Percentiles rank a stretch among this genome's conserved stretches.
Conservation (phyloP, 1,140 invertebrate species). For the Bombus waltoni region DNA sequence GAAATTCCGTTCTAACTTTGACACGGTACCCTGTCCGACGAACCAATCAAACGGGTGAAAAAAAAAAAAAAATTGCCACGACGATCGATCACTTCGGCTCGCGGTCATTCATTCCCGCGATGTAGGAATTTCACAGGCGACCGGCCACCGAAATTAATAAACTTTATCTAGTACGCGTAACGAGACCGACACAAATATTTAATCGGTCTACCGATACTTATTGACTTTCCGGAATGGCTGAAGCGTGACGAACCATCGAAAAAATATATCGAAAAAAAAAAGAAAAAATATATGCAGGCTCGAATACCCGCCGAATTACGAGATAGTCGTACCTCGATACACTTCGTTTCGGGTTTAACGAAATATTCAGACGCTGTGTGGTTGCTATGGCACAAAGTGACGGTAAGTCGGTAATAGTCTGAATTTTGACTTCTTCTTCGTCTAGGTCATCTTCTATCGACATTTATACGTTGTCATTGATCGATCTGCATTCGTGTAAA, state of each 20-base stretch:
- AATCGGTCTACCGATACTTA: conserved; percentile 36
- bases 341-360: not conserved
- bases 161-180: conserved; percentile 3
- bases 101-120: not conserved
- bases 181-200: conserved; percentile 31
- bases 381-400: too few relatives aligned
- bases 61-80: not conserved
- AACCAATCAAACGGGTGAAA: not conserved
- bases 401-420: too few relatives aligned
- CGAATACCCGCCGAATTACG: not conserved
- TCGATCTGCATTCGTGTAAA: too few relatives aligned
- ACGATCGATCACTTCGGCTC: conserved; percentile 1
- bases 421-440: too few relatives aligned
- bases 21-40: not conserved
- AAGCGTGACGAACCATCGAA: not conserved
- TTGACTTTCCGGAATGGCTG: not conserved
- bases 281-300: not conserved
- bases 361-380: too few relatives aligned
- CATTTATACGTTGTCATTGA: too few relatives aligned
- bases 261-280: not conserved
- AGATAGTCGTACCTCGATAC: not conserved
- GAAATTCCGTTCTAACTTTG: not conserved
- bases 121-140: conserved; percentile 24
- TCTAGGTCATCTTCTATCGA: too few relatives aligned
- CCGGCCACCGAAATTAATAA: conserved; percentile 10